These are phyloP conservation scores for Ophioninae sp. DNA, from an alignment of 2,888 invertebrate genomes.

Conservation along the genomic window DNA sequence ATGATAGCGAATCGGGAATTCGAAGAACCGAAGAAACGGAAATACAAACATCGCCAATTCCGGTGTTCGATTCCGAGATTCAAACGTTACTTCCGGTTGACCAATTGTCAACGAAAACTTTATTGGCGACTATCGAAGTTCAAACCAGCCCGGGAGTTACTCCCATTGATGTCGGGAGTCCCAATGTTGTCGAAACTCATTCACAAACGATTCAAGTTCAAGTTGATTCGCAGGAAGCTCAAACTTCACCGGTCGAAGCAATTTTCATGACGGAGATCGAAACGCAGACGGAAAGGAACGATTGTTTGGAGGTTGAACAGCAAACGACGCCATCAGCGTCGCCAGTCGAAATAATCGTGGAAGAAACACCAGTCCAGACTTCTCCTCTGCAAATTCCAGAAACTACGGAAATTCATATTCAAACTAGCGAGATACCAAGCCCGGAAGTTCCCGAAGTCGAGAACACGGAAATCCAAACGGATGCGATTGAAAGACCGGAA, in stretches of 20 bases:
- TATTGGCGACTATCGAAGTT: conserved; percentile 77
- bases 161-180: conserved; percentile 79
- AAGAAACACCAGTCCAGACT: conserved; percentile 80
- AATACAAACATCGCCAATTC: conserved; percentile 85
- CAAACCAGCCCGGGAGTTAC: conserved; percentile 79
- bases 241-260: conserved; percentile 73
- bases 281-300: conserved; percentile 79
- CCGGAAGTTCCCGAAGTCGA: conserved; percentile 78
- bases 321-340: conserved; percentile 76
- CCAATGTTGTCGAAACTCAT: conserved; percentile 75
- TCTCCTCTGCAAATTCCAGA: conserved; percentile 74
- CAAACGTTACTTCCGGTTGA: conserved; percentile 78
- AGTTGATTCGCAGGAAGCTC: conserved; percentile 70
- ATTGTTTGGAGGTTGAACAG: conserved; percentile 72
- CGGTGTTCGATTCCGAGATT: conserved; percentile 81
- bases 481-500: conserved; percentile 75
- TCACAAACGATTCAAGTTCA: conserved; percentile 80
- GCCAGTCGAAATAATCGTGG: conserved; percentile 72
- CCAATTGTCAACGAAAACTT: conserved; percentile 81
- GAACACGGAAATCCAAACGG: conserved; percentile 82
- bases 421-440: conserved; percentile 68
- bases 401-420: conserved; percentile 67
- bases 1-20: conserved; percentile 77
- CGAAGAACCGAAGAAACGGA: conserved; percentile 82
- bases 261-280: conserved; percentile 77